Percentiles rank a stretch among this genome's conserved stretches.
These are phyloP conservation scores for Taurulus bubalis DNA, from an alignment of 2,113 vertebrate genomes.

Conservation along the genomic window DNA sequence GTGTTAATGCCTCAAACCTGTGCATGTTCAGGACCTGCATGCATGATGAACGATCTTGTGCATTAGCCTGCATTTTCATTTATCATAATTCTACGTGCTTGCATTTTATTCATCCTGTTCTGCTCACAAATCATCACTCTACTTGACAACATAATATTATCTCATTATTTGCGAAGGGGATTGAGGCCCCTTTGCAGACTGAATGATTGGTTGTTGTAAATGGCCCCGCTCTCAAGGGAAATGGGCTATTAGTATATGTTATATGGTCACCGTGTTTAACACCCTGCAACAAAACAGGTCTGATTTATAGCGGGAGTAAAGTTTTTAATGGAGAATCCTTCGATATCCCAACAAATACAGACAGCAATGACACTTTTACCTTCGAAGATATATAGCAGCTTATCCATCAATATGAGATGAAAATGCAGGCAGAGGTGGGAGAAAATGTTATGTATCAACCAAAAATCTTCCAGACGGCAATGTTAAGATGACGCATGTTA, in stretches of 20 bases:
- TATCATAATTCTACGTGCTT: conserved; percentile 32
- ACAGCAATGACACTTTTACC: conserved; percentile 21
- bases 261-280: conserved; percentile 44
- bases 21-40: conserved; percentile 14
- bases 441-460: not conserved
- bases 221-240: conserved; percentile 56
- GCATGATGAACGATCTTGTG: conserved; percentile 9
- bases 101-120: conserved; percentile 26
- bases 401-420: conserved; percentile 19
- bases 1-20: conserved; percentile 31
- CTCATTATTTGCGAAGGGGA: conserved; percentile 56
- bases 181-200: conserved; percentile 1
- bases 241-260: conserved; percentile 48
- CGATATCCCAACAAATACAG: not conserved
- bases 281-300: conserved; percentile 35
- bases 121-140: conserved; percentile 53
- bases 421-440: conserved; percentile 3
- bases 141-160: conserved; percentile 49
- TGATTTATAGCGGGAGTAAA: conserved; percentile 37
- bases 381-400: conserved; percentile 15
- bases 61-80: conserved; percentile 39
- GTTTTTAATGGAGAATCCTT: conserved; percentile 23
- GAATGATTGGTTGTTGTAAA: conserved; percentile 59
- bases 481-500: conserved; percentile 6
- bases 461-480: not conserved